Conservation (phyloP, 2,888 invertebrate genomes). For the Chalcosyrphus nemorum region DNA sequence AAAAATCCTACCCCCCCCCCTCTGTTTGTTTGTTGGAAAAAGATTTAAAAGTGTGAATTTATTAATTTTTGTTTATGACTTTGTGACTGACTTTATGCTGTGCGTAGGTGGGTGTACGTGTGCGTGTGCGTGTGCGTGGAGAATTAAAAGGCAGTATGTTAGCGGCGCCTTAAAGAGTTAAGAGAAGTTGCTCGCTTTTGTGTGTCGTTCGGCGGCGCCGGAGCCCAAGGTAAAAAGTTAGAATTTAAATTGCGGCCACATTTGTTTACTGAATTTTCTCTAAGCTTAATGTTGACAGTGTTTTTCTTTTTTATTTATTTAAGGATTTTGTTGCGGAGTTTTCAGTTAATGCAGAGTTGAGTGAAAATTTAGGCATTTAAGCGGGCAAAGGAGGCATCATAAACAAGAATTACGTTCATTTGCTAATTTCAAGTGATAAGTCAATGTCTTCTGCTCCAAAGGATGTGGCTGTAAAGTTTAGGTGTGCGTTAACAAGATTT, state of each 20-base stretch:
- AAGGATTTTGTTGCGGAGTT: slow-evolving; percentile 1
- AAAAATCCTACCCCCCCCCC: slow-evolving; percentile 7
- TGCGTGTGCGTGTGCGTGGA: background rate
- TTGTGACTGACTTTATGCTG: slow-evolving; percentile 19
- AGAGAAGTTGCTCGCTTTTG: background rate
- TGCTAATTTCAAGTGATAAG: too few relatives aligned
- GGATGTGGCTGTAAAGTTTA: too few relatives aligned
- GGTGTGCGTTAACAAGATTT: too few relatives aligned
- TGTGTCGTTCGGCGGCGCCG: background rate
- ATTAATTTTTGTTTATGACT: slow-evolving; percentile 70
- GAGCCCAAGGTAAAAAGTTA: background rate
- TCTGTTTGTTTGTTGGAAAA: slow-evolving; percentile 56
- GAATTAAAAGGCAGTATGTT: background rate
- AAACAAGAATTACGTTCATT: too few relatives aligned
- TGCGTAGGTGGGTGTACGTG: too few relatives aligned
- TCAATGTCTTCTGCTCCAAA: too few relatives aligned
- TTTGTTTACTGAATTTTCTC: slow-evolving; percentile 50
- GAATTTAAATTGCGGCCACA: slow-evolving; percentile 52
- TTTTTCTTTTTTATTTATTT: slow-evolving; percentile 30
- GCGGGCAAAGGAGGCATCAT: background rate
- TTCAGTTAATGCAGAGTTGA: background rate
- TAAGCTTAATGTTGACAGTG: slow-evolving; percentile 14
- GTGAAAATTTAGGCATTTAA: background rate
- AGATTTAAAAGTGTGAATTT: slow-evolving; percentile 72
- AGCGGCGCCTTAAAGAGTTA: slow-evolving; percentile 23